Conservation (phyloP, 2,113 vertebrate species). For the Lamprotornis superbus region DNA sequence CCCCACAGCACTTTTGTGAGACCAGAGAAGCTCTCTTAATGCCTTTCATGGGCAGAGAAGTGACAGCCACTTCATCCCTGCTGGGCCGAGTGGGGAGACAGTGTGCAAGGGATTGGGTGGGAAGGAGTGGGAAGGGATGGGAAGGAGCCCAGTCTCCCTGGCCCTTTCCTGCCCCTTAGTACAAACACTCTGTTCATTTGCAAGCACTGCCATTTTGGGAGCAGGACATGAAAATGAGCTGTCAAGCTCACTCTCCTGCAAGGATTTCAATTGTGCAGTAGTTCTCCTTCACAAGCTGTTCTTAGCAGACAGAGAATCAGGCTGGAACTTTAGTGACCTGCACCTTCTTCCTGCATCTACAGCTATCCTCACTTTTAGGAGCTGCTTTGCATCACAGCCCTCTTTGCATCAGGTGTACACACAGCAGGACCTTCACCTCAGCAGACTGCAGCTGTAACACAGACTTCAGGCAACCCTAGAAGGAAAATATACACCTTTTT, state of each 20-base stretch:
- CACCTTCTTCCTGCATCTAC: background rate
- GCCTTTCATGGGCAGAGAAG: background rate
- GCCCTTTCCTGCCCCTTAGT: background rate
- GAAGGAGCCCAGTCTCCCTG: background rate
- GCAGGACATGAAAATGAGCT: background rate
- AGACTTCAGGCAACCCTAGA: background rate
- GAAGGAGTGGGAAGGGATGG: background rate
- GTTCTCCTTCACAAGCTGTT: background rate
- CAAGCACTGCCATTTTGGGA: background rate
- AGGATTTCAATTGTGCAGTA: background rate
- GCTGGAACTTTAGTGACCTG: background rate
- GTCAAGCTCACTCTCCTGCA: background rate
- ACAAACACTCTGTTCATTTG: background rate
- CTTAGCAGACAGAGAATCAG: background rate
- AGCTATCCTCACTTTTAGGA: background rate
- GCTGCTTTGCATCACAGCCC: accelerated
- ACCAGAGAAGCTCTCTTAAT: background rate
- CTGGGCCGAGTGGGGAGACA: accelerated
- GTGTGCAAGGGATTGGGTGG: accelerated
- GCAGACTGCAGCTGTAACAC: background rate
- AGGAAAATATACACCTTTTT: background rate
- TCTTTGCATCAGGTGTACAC: background rate
- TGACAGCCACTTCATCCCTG: background rate
- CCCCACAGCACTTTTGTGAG: background rate
- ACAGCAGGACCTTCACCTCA: background rate